A percentile compares a stretch with the other conserved stretches of the same genome.
phyloP scores from a whole-genome alignment of 2,888 invertebrate species.

The Argyra leucocephala region DNA sequence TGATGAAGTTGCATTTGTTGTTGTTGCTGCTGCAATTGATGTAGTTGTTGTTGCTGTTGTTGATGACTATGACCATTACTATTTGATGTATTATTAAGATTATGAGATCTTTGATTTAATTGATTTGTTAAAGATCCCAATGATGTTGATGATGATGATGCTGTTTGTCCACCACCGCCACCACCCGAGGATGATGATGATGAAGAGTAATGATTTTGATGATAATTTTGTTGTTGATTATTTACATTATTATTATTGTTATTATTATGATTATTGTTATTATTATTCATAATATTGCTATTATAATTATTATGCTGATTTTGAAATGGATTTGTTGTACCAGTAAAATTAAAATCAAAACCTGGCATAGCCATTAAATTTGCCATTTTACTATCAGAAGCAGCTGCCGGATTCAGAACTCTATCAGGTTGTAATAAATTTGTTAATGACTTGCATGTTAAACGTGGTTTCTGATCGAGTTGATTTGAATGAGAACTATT shows the following conservation, averaged over 20 bases:
- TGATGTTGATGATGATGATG: constrained; percentile 27
- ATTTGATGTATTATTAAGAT: constrained; percentile 13
- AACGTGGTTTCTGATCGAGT: constrained; percentile 49
- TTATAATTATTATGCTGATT: constrained; percentile 13
- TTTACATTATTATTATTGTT: constrained; percentile 13
- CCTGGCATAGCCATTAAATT: constrained; percentile 34
- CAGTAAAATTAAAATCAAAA: constrained; percentile 33
- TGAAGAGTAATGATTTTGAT: constrained; percentile 19
- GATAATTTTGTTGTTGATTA: constrained; percentile 18
- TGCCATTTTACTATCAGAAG: constrained; percentile 41
- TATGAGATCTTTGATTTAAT: constrained; percentile 17
- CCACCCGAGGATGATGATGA: constrained; percentile 20
- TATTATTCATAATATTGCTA: constrained; percentile 11
- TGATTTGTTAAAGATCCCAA: constrained; percentile 27
- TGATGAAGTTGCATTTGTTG: constrained; percentile 32
- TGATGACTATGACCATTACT: constrained; percentile 24
- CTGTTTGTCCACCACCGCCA: no score
- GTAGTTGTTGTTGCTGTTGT: constrained; percentile 32
- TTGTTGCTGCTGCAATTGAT: constrained; percentile 28
- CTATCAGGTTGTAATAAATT: constrained; percentile 51
- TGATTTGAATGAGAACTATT: constrained; percentile 44
- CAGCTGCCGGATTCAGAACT: constrained; percentile 28
- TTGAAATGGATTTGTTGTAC: constrained; percentile 22
- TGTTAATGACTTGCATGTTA: constrained; percentile 54
- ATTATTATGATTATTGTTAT: constrained; percentile 12